phyloP scores from a whole-genome alignment of 1,140 invertebrate genomes.

The Dendroctonus ponderosae region DNA sequence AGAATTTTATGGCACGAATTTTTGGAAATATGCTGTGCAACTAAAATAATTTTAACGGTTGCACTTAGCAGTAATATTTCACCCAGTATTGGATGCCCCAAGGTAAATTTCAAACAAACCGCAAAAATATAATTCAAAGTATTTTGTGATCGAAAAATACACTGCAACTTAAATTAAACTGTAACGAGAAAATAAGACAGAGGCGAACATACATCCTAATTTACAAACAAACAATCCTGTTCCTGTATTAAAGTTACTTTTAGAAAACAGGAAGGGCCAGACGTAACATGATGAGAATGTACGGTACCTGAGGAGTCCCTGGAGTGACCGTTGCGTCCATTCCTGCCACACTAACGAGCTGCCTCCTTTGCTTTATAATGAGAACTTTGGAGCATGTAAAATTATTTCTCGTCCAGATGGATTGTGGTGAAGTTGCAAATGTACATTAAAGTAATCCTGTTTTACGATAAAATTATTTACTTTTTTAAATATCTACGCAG shows the following conservation, averaged over 20 bases:
- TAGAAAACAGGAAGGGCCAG: slow-evolving; percentile 32
- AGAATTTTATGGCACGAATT: too few species aligned
- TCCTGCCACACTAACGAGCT: slow-evolving; percentile 45
- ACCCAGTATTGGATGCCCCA: too few species aligned
- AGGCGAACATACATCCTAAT: slow-evolving; percentile 15
- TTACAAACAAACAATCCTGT: slow-evolving; percentile 8
- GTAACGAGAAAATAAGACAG: slow-evolving; percentile 5
- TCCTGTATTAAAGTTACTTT: slow-evolving; percentile 26
- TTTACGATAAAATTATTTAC: too few species aligned
- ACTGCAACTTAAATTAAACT: too few species aligned
- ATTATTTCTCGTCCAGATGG: slow-evolving; percentile 12
- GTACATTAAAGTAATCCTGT: too few species aligned
- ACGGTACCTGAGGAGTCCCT: slow-evolving; percentile 50
- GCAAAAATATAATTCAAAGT: too few species aligned
- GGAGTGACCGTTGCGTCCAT: slow-evolving; percentile 45
- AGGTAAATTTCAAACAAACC: too few species aligned
- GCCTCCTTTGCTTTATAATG: slow-evolving; percentile 41
- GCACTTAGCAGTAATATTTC: too few species aligned
- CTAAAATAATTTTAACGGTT: too few species aligned
- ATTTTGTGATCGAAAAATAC: too few species aligned
- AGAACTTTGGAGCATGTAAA: slow-evolving; percentile 36
- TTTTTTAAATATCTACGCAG: too few species aligned
- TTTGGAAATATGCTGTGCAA: too few species aligned
- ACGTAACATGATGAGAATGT: slow-evolving; percentile 47
- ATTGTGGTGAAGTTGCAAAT: not conserved